A percentile compares a stretch with the other conserved stretches of the same genome.
These are phyloP conservation scores for Chaenodraco wilsoni DNA, from an alignment of 2,797 vertebrate genomes.

Conservation along the genomic window DNA sequence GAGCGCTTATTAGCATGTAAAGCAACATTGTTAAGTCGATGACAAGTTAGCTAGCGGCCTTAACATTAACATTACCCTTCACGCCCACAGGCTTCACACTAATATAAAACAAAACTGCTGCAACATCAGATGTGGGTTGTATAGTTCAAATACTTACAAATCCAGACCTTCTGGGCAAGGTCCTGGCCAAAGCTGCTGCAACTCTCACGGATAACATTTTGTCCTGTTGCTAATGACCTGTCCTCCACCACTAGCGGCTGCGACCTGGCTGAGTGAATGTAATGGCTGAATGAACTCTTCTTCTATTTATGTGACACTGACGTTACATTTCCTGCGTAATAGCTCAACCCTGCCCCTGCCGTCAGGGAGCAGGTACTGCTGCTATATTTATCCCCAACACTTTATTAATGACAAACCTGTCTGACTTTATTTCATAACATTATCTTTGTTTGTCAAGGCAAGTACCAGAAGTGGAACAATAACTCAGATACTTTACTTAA, in stretches of 20 bases:
- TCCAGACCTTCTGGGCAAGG: conserved; percentile 88
- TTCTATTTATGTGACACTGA: conserved; percentile 60
- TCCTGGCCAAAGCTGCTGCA: conserved; percentile 88
- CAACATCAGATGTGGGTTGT: not conserved
- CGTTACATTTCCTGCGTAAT: not conserved
- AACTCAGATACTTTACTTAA: too few relatives aligned
- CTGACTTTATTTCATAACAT: not conserved
- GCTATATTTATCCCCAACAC: too few relatives aligned
- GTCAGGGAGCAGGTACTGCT: not conserved
- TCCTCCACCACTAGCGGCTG: conserved; percentile 74
- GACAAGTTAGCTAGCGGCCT: conserved; percentile 69
- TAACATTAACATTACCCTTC: conserved; percentile 71
- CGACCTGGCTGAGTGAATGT: conserved; percentile 70
- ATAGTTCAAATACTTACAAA: conserved; percentile 83
- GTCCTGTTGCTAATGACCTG: conserved; percentile 66
- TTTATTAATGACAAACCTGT: not conserved
- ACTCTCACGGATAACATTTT: conserved; percentile 94
- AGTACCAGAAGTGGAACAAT: not conserved
- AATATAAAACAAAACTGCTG: not conserved
- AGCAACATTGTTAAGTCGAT: not conserved
- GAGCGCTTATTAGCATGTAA: accelerated
- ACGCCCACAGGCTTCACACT: conserved; percentile 50
- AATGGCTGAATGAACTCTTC: conserved; percentile 81
- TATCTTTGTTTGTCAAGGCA: too few relatives aligned
- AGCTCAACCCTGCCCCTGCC: conserved; percentile 45